A percentile compares a stretch with the other conserved stretches of the same genome.
These are phyloP conservation scores for Catharus minimus DNA, from an alignment of 2,113 vertebrate genomes.

Conservation along the genomic window DNA sequence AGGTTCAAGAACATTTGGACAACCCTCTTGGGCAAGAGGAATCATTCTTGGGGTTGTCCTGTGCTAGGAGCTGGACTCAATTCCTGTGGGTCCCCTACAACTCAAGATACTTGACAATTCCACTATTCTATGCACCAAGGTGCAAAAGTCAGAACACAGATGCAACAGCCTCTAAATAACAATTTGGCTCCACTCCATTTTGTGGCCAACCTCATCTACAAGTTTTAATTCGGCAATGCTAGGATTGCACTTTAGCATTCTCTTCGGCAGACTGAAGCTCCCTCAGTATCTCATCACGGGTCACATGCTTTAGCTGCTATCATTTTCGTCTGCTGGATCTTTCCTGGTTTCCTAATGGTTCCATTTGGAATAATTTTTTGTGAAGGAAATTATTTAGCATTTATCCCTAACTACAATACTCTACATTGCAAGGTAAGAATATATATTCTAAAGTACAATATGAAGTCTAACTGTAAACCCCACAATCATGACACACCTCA, in stretches of 20 bases:
- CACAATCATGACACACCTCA: rapidly evolving
- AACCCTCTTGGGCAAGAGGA: neutral
- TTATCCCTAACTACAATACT: neutral
- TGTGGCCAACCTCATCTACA: neutral
- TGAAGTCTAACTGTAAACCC: neutral
- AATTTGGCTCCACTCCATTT: neutral
- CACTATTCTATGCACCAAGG: neutral
- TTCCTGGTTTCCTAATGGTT: neutral
- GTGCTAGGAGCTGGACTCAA: neutral
- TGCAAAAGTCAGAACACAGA: neutral
- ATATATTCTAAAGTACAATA: neutral
- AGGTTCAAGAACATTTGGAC: neutral
- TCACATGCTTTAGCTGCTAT: neutral
- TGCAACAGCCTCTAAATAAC: neutral
- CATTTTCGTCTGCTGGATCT: neutral
- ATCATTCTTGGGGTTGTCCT: neutral
- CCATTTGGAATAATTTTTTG: neutral
- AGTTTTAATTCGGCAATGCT: neutral
- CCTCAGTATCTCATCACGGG: rapidly evolving
- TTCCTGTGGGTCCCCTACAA: neutral
- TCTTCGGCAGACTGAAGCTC: neutral
- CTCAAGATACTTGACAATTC: neutral
- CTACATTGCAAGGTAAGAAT: neutral
- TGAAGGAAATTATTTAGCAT: neutral
- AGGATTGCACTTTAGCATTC: neutral